Conservation (phyloP, 2,888 invertebrate genomes). For the Scaptomyza cyrtandrae region DNA sequence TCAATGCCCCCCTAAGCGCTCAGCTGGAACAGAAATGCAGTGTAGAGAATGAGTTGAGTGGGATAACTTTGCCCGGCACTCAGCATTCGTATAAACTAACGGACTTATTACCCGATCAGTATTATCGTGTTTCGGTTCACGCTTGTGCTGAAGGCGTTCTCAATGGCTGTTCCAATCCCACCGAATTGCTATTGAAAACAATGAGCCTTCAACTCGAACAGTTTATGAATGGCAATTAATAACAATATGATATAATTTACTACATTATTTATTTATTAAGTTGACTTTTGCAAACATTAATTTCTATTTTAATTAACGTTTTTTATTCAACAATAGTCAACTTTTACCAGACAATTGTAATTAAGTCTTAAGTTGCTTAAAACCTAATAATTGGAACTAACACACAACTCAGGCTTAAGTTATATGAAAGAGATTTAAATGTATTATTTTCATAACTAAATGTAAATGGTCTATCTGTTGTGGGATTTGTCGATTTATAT, state of each 20-base stretch:
- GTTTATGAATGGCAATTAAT: conserved; percentile 38
- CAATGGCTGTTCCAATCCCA: conserved; percentile 79
- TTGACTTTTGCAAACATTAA: neutral
- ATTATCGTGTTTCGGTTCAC: conserved; percentile 75
- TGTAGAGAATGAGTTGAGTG: conserved; percentile 50
- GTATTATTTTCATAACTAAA: conserved; percentile 4
- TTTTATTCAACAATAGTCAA: too few species aligned
- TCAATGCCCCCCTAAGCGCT: conserved; percentile 48
- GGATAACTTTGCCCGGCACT: conserved; percentile 55
- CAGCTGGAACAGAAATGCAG: conserved; percentile 68
- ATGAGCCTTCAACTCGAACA: conserved; percentile 52
- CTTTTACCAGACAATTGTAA: neutral
- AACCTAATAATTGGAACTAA: neutral
- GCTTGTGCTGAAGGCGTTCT: conserved; percentile 75
- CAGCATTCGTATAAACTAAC: conserved; percentile 60
- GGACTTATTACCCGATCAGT: conserved; percentile 51
- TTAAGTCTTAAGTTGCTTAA: neutral
- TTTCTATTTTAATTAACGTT: neutral
- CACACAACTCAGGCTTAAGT: conserved; percentile 15
- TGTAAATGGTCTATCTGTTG: conserved; percentile 19
- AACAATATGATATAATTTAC: too few species aligned
- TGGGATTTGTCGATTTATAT: neutral
- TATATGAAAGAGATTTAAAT: neutral
- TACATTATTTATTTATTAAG: neutral
- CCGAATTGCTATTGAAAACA: conserved; percentile 62